These are phyloP conservation scores for Endomychus coccineus DNA, from an alignment of 2,888 invertebrate species.

Conservation along the genomic window DNA sequence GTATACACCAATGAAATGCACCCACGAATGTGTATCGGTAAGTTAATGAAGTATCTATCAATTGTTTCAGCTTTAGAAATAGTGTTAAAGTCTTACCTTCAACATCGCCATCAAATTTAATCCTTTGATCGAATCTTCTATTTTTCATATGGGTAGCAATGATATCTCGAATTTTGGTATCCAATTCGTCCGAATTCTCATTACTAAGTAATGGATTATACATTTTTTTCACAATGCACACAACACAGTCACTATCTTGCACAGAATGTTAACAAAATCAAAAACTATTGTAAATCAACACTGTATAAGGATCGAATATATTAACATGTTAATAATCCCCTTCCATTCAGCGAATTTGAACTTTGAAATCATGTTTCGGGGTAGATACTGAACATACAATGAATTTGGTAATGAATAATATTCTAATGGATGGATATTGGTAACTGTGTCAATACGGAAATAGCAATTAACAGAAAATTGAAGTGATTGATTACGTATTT, in stretches of 20 bases:
- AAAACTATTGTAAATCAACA: conserved; percentile 10
- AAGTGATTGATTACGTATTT: no score
- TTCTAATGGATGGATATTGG: background rate
- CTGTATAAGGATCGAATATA: conserved; percentile 5
- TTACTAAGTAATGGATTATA: conserved; percentile 13
- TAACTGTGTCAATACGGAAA: background rate
- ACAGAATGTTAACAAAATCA: conserved; percentile 9
- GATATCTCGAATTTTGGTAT: conserved; percentile 15
- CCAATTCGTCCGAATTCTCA: conserved; percentile 12
- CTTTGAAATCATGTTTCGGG: conserved; percentile 5
- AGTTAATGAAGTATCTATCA: no score
- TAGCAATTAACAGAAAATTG: background rate
- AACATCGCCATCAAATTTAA: conserved; percentile 12
- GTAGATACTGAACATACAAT: no score
- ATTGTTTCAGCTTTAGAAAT: background rate
- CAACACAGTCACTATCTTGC: background rate
- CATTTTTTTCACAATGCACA: conserved; percentile 13
- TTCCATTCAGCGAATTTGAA: background rate
- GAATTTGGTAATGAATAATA: conserved; percentile 1
- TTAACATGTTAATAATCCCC: conserved; percentile 12
- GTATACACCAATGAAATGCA: conserved; percentile 9
- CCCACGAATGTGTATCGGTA: no score
- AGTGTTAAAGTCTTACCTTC: conserved; percentile 11
- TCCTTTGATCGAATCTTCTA: conserved; percentile 11
- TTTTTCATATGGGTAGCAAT: conserved; percentile 13